These are phyloP conservation scores for Stigmatopora argus DNA, from an alignment of 2,113 vertebrate genomes.

Conservation along the genomic window DNA sequence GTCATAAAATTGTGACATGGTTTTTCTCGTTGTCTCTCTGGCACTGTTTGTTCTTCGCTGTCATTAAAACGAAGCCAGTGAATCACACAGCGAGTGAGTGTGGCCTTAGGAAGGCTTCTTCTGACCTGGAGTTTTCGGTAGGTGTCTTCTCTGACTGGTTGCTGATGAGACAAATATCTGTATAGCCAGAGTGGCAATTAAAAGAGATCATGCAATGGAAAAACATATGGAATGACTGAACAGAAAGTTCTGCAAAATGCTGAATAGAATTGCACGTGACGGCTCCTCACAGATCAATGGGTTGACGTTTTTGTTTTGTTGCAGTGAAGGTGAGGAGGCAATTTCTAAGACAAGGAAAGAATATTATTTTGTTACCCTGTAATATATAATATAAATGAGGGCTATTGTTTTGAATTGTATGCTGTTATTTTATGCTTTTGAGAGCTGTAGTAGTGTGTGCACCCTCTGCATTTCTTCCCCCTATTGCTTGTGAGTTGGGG, in stretches of 20 bases:
- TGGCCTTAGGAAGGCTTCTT: slow-evolving; percentile 16
- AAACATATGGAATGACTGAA: slow-evolving; percentile 43
- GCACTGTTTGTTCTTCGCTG: slow-evolving; percentile 11
- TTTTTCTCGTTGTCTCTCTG: slow-evolving; percentile 24
- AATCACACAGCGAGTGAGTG: slow-evolving; percentile 34
- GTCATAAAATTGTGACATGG: slow-evolving; percentile 37
- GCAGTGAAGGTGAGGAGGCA: slow-evolving; percentile 5
- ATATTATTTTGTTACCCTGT: neutral
- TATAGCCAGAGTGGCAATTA: slow-evolving; percentile 17
- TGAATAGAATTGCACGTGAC: slow-evolving; percentile 18
- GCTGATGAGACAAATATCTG: slow-evolving; percentile 44
- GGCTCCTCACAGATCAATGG: slow-evolving; percentile 24
- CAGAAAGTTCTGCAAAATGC: slow-evolving; percentile 31
- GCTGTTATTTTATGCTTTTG: slow-evolving; percentile 5
- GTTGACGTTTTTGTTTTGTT: slow-evolving; percentile 13
- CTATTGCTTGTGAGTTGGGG: slow-evolving; percentile 32
- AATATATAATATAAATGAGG: neutral
- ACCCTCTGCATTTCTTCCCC: slow-evolving; percentile 38
- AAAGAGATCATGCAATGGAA: slow-evolving; percentile 37
- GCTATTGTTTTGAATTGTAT: too few relatives aligned
- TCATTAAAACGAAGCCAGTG: slow-evolving; percentile 37
- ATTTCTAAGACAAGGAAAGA: neutral
- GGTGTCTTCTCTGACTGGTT: slow-evolving; percentile 29
- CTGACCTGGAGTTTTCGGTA: slow-evolving; percentile 22
- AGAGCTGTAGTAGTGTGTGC: slow-evolving; percentile 8